phyloP scores from a whole-genome alignment of 2,888 invertebrate species.

The Eugnorisma glareosa region DNA sequence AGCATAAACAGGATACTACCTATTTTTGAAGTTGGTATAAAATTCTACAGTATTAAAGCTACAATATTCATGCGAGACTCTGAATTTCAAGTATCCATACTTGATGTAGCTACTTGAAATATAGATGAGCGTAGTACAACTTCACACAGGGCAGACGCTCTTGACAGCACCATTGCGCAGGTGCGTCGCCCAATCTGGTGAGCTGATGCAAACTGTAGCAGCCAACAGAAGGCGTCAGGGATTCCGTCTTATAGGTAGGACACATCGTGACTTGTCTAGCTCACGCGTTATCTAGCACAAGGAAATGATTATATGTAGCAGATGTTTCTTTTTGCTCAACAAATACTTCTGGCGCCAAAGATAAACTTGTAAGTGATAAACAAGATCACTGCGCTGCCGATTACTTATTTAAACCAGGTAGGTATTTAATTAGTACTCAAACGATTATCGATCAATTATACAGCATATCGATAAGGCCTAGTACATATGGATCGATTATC shows the following conservation, averaged over 20 bases:
- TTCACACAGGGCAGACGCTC: conserved; percentile 11
- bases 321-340: conserved; percentile 19
- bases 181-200: conserved; percentile 30
- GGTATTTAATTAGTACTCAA: conserved; percentile 40
- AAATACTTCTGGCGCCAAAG: background rate
- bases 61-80: conserved; percentile 16
- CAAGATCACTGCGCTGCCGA: conserved; percentile 5
- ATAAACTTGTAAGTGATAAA: conserved; percentile 23
- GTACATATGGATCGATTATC: conserved; percentile 50
- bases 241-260: background rate
- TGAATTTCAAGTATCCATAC: conserved; percentile 31
- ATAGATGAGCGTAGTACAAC: conserved; percentile 38
- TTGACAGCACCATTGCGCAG: conserved; percentile 41
- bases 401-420: conserved; percentile 18
- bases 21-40: background rate
- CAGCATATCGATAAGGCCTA: conserved; percentile 43
- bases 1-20: background rate
- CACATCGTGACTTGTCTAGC: background rate
- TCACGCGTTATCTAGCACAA: conserved; percentile 4
- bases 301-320: conserved; percentile 13
- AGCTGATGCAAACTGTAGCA: conserved; percentile 11
- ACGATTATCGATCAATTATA: conserved; percentile 49
- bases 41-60: conserved; percentile 14
- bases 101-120: conserved; percentile 31
- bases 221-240: conserved; percentile 7